Conservation (phyloP, 2,113 vertebrate species). For the Cichladusa arquata region DNA sequence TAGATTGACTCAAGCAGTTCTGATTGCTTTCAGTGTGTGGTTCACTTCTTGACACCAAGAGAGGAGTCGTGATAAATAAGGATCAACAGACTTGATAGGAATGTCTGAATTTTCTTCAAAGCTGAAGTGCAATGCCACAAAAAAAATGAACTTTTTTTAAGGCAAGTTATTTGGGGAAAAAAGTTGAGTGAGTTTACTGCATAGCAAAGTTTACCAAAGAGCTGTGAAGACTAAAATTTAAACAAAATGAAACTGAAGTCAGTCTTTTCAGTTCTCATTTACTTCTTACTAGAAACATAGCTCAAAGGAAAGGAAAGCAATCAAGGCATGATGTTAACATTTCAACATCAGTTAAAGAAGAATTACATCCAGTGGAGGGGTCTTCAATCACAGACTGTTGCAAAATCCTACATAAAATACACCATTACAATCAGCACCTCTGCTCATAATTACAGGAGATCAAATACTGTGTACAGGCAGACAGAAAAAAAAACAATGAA, state of each 20-base stretch:
- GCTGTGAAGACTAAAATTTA: background rate
- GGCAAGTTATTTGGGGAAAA: background rate
- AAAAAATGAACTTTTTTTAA: background rate
- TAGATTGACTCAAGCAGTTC: constrained; percentile 44
- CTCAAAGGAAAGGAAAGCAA: background rate
- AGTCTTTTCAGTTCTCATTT: background rate
- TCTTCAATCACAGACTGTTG: background rate
- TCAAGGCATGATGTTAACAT: background rate
- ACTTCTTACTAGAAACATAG: background rate
- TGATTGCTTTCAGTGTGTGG: constrained; percentile 47
- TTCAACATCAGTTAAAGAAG: background rate
- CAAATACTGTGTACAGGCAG: background rate
- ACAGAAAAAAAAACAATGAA: background rate
- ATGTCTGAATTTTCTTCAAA: constrained; percentile 35
- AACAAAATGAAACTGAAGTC: background rate
- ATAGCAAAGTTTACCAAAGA: background rate
- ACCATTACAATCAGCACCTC: background rate
- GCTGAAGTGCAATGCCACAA: background rate
- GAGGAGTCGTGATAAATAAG: constrained; percentile 32
- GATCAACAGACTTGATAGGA: constrained; percentile 33
- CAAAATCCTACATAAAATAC: background rate
- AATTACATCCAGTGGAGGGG: background rate
- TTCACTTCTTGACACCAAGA: constrained; percentile 28
- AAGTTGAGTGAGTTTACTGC: background rate
- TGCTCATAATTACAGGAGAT: background rate